Conservation (phyloP, 2,113 vertebrate genomes). For the Amphiprion ocellaris region DNA sequence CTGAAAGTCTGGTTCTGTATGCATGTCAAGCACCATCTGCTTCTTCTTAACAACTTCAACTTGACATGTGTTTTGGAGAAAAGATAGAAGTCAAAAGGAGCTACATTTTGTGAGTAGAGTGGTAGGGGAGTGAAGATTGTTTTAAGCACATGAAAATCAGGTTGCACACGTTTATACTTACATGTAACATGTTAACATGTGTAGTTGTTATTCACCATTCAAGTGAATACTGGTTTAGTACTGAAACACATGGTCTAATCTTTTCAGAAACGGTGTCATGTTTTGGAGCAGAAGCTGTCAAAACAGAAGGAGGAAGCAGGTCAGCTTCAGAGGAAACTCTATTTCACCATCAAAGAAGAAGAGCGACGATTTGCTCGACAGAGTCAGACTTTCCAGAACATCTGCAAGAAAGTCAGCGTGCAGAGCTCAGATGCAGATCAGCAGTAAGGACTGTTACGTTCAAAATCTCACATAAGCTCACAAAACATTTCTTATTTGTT, state of each 20-base stretch:
- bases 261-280: slow-evolving; percentile 75
- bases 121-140: too few relatives aligned
- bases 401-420: slow-evolving; percentile 80
- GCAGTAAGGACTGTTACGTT: slow-evolving; percentile 79
- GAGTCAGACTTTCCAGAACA: slow-evolving; percentile 83
- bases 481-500: too few relatives aligned
- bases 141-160: too few relatives aligned
- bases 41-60: too few relatives aligned
- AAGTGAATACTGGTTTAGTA: neutral
- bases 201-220: neutral
- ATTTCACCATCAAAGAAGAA: slow-evolving; percentile 81
- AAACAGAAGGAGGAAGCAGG: slow-evolving; percentile 82
- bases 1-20: too few relatives aligned
- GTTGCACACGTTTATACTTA: neutral
- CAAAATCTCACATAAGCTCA: neutral
- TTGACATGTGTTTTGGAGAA: too few relatives aligned
- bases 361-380: slow-evolving; percentile 79
- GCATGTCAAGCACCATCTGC: too few relatives aligned
- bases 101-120: too few relatives aligned
- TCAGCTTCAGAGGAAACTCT: slow-evolving; percentile 86
- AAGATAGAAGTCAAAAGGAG: too few relatives aligned
- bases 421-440: slow-evolving; percentile 80
- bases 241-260: neutral
- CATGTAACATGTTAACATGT: neutral
- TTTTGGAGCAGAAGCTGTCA: slow-evolving; percentile 82